Conservation (phyloP, 2,797 vertebrate species). For the Enteromius thamalakanensis region DNA sequence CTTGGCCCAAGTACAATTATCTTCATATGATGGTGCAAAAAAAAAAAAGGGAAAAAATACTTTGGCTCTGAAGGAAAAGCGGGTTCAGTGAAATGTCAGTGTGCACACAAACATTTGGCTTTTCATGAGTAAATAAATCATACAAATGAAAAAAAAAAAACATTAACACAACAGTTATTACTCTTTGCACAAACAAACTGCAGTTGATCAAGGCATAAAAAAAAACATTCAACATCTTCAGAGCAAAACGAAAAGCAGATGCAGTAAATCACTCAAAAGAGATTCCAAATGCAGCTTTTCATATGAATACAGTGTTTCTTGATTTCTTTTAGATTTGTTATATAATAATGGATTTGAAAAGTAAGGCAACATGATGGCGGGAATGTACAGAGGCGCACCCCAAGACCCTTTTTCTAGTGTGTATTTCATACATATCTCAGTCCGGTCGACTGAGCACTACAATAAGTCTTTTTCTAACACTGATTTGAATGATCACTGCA, state of each 20-base stretch:
- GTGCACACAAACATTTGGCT: conserved; percentile 61
- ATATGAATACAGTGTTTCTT: not conserved
- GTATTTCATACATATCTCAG: not conserved
- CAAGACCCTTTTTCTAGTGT: not conserved
- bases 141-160: conserved; percentile 46
- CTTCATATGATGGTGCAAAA: conserved; percentile 72
- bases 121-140: conserved; percentile 70
- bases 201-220: conserved; percentile 50
- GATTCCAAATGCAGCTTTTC: conserved; percentile 25
- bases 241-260: conserved; percentile 39
- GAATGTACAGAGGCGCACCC: not conserved
- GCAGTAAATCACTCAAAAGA: conserved; percentile 43
- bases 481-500: conserved; percentile 1
- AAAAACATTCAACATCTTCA: conserved; percentile 46
- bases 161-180: conserved; percentile 50
- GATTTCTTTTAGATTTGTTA: conserved; percentile 27
- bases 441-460: not conserved
- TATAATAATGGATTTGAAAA: conserved; percentile 35
- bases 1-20: conserved; percentile 74
- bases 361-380: not conserved
- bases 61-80: conserved; percentile 56
- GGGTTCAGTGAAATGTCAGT: conserved; percentile 62
- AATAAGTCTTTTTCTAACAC: not conserved
- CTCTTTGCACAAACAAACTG: conserved; percentile 52
- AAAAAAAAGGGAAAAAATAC: conserved; percentile 45